Percentiles rank a stretch among this genome's conserved stretches.
Conservation (phyloP, 2,797 vertebrate species). For the Odontamblyopus rebecca region DNA sequence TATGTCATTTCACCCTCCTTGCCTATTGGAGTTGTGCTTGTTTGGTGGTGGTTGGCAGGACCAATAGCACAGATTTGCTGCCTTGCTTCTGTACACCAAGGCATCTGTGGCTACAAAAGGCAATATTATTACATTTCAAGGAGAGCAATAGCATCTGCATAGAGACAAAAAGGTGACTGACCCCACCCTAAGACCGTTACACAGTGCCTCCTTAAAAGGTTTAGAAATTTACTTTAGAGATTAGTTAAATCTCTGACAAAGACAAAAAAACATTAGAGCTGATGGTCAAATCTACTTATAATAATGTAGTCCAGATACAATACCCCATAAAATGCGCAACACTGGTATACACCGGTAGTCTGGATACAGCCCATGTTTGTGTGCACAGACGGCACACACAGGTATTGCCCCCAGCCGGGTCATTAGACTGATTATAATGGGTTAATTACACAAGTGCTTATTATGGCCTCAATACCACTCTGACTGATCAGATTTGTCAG, state of each 20-base stretch:
- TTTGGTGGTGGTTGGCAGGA: too few relatives aligned
- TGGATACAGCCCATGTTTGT: not conserved
- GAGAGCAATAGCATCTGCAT: not conserved
- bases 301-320: too few relatives aligned
- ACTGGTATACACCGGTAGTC: too few relatives aligned
- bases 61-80: too few relatives aligned
- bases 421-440: conserved; percentile 49
- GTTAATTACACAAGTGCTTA: conserved; percentile 36
- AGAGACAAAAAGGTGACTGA: not conserved
- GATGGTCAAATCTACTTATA: too few relatives aligned
- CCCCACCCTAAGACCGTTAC: not conserved
- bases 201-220: not conserved
- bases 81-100: not conserved
- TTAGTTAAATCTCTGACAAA: too few relatives aligned
- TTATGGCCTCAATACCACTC: conserved; percentile 33
- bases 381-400: not conserved
- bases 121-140: not conserved
- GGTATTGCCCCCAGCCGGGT: not conserved
- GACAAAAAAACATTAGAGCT: too few relatives aligned
- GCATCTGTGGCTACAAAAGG: not conserved
- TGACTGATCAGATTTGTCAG: conserved; percentile 36
- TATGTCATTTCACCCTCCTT: too few relatives aligned
- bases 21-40: too few relatives aligned
- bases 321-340: too few relatives aligned
- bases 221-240: too few relatives aligned